A percentile compares a stretch with the other conserved stretches of the same genome.
These are phyloP conservation scores for Lordiphosa andalusiaca DNA, from an alignment of 2,888 invertebrate species.

Conservation along the genomic window DNA sequence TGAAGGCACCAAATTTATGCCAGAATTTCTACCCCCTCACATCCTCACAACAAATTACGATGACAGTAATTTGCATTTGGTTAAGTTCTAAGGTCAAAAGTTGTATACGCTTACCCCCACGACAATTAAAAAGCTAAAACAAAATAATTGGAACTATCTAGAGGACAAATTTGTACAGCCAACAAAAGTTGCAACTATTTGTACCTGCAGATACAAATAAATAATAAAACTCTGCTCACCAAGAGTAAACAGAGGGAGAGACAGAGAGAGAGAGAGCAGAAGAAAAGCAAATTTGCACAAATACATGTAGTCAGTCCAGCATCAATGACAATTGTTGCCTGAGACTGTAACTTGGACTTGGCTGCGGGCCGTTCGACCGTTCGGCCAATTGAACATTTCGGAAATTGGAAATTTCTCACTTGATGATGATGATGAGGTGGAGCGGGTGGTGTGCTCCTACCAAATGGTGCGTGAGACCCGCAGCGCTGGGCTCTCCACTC, in stretches of 20 bases:
- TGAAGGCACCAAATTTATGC: constrained; percentile 19
- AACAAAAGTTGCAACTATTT: constrained; percentile 10
- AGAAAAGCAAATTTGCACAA: constrained; percentile 54
- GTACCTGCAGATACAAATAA: constrained; percentile 9
- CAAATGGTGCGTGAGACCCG: constrained; percentile 13
- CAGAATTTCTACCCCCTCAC: constrained; percentile 3
- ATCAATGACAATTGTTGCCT: constrained; percentile 28
- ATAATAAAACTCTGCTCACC: constrained; percentile 13
- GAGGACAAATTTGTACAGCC: constrained; percentile 4
- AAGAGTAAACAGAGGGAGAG: constrained; percentile 2
- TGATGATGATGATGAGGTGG: constrained; percentile 67
- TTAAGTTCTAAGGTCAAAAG: constrained; percentile 8
- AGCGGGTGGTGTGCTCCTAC: constrained; percentile 19
- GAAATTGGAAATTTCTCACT: constrained; percentile 82
- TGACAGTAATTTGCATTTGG: constrained; percentile 8
- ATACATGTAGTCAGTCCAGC: constrained; percentile 20
- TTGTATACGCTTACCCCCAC: background rate
- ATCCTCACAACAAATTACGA: constrained; percentile 7
- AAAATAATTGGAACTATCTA: constrained; percentile 1
- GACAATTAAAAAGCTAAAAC: constrained; percentile 13
- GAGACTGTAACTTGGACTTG: background rate
- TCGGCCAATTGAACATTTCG: constrained; percentile 81
- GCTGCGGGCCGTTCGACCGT: constrained; percentile 76
- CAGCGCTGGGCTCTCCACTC: constrained; percentile 16
- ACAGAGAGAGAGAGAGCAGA: too few species aligned